Percentiles rank a stretch among this genome's conserved stretches.
phyloP scores from a whole-genome alignment of 2,888 invertebrate species.

The Eledona agricola region DNA sequence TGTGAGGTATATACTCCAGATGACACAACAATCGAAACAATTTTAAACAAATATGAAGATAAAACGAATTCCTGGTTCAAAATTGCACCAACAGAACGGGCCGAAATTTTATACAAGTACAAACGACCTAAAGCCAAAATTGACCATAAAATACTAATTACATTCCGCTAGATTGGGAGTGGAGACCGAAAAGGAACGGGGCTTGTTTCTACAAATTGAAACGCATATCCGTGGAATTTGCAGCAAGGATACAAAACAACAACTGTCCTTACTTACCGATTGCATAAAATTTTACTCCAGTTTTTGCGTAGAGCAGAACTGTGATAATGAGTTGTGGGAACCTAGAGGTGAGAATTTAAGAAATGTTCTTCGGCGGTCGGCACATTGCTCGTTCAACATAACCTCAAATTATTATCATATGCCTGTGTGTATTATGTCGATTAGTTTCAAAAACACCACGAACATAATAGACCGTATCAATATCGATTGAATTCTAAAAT shows the following conservation, averaged over 20 bases:
- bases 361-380: too few species aligned
- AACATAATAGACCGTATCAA: too few species aligned
- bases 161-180: slow-evolving; percentile 60
- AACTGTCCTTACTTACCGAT: slow-evolving; percentile 61
- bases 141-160: not conserved
- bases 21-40: slow-evolving; percentile 45
- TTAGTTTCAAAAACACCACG: too few species aligned
- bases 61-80: slow-evolving; percentile 40
- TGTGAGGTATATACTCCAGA: slow-evolving; percentile 42
- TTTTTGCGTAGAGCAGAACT: slow-evolving; percentile 60
- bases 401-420: slow-evolving; percentile 32
- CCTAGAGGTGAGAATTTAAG: slow-evolving; percentile 54
- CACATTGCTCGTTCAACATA: slow-evolving; percentile 12
- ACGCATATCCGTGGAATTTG: slow-evolving; percentile 47
- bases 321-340: slow-evolving; percentile 60
- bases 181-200: slow-evolving; percentile 63
- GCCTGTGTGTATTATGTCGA: too few species aligned
- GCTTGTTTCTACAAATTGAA: slow-evolving; percentile 64
- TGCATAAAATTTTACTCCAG: slow-evolving; percentile 66
- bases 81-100: slow-evolving; percentile 43
- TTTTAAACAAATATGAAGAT: slow-evolving; percentile 41
- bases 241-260: slow-evolving; percentile 62
- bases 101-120: slow-evolving; percentile 52
- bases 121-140: slow-evolving; percentile 7
- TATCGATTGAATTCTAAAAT: too few species aligned